A percentile compares a stretch with the other conserved stretches of the same genome.
These are phyloP conservation scores for Oncopodura yosiiana DNA, from an alignment of 1,140 invertebrate genomes.

Conservation along the genomic window DNA sequence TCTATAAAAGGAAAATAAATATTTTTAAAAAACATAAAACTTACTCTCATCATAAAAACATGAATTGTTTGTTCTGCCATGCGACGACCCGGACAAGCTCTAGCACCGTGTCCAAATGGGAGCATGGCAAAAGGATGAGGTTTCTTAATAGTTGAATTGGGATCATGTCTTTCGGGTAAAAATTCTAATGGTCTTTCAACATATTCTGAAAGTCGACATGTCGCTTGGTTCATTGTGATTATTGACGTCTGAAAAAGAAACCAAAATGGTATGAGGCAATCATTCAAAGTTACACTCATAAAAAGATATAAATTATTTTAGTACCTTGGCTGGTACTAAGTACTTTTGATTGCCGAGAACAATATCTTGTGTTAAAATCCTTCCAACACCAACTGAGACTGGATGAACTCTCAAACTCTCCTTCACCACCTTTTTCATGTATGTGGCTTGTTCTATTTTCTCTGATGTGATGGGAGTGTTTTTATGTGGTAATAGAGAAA, in stretches of 20 bases:
- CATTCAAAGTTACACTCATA: no score
- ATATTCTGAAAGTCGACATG: slow-evolving; percentile 58
- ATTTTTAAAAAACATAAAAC: slow-evolving; percentile 25
- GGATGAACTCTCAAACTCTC: slow-evolving; percentile 75
- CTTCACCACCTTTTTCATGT: slow-evolving; percentile 68
- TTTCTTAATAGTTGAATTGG: slow-evolving; percentile 43
- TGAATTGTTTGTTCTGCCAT: slow-evolving; percentile 81
- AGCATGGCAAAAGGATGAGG: slow-evolving; percentile 66
- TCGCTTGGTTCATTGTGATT: slow-evolving; percentile 77
- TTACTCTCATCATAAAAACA: slow-evolving; percentile 63
- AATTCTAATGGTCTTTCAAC: slow-evolving; percentile 58
- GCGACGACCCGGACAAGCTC: slow-evolving; percentile 75
- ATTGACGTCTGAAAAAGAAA: slow-evolving; percentile 61
- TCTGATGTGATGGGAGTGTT: slow-evolving; percentile 48
- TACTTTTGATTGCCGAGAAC: slow-evolving; percentile 71
- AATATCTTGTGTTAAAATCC: slow-evolving; percentile 63
- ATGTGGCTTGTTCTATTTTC: slow-evolving; percentile 52
- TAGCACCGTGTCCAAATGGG: slow-evolving; percentile 79
- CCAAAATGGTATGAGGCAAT: background rate
- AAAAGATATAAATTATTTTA: slow-evolving; percentile 34
- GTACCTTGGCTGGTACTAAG: slow-evolving; percentile 71
- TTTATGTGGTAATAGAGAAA: slow-evolving; percentile 37
- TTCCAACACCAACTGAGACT: slow-evolving; percentile 66
- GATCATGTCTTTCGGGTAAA: slow-evolving; percentile 67
- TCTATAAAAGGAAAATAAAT: background rate